These are phyloP conservation scores for Drosophila fungiperda DNA, from an alignment of 2,888 invertebrate species.

Conservation along the genomic window DNA sequence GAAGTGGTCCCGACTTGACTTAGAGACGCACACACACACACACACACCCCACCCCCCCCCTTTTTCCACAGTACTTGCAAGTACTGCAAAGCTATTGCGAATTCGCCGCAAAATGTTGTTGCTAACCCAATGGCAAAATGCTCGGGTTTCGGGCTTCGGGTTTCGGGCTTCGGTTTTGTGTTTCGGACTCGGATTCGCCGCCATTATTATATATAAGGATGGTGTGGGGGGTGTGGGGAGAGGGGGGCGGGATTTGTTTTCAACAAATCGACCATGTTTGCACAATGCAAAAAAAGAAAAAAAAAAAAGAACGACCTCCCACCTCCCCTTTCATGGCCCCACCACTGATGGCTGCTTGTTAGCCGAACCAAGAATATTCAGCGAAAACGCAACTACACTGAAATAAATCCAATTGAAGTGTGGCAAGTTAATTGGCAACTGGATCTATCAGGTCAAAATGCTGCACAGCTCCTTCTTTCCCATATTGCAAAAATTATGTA, in stretches of 20 bases:
- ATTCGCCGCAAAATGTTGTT: conserved; percentile 65
- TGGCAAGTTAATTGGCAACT: neutral
- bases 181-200: conserved; percentile 12
- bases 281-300: conserved; percentile 20
- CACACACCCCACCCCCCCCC: neutral
- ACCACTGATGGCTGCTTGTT: conserved; percentile 34
- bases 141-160: conserved; percentile 21
- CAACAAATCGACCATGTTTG: conserved; percentile 65
- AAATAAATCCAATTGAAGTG: conserved; percentile 7
- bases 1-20: conserved; percentile 55
- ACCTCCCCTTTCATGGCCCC: neutral
- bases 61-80: neutral
- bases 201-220: conserved; percentile 13
- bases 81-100: conserved; percentile 41
- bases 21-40: no score
- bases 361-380: conserved; percentile 39
- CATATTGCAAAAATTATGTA: neutral
- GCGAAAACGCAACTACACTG: conserved; percentile 47
- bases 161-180: conserved; percentile 10
- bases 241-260: conserved; percentile 44
- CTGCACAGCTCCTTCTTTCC: neutral
- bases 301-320: neutral
- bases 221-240: neutral
- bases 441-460: neutral
- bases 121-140: conserved; percentile 36